Evolutionary conservation across 2,888 invertebrate species (phyloP), one percentile per base, ranked within the genome.

Genomic region (Spisula subtruncata): DNA sequence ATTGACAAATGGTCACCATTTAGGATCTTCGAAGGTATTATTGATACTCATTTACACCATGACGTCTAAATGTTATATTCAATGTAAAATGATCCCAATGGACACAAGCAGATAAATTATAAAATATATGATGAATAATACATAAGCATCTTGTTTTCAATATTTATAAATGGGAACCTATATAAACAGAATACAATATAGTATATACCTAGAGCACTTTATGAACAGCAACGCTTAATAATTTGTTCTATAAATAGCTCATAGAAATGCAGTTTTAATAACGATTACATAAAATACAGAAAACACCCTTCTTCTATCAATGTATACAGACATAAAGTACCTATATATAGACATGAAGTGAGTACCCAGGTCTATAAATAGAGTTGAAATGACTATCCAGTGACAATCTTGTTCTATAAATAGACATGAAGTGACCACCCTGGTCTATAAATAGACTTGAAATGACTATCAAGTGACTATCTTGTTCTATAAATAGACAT

Each of bases 241-340:
- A 66, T n/a, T 66, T 66, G 60, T 66, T 66, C 60, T 66, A 66
- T 66, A 66, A 66, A 66, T 66, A 66, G 60, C 25, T 66, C 60
- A 66, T 6, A n/a, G 60, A 66, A 66, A 66, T 66, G 25, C 60
- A 66, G 20, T 10, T n/a, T 66, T 10, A 25, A 66, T 66, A 41
- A 66, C 25, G 4, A 51, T 51, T 51, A 66, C 25, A 66, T 25
- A 66, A 8, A 16, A 66, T 66, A 66, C 25, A 66, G 60, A 66
- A 66, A 66, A 66, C 60, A 66, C n/a, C 25, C n/a, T 41, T 41
- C 8, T 66, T 25, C 60, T 66, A 66, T 25, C 25, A 66, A 25
- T 66, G n/a, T n/a, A n/a, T n/a, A n/a, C n/a, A 66, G 60, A 66
- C 60, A 60, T 66, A 1, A n/a, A 66, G 60, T 10, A 25, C 6